These are phyloP conservation scores for Sebastes nivosus DNA, from an alignment of 2,797 vertebrate species.

Conservation along the genomic window DNA sequence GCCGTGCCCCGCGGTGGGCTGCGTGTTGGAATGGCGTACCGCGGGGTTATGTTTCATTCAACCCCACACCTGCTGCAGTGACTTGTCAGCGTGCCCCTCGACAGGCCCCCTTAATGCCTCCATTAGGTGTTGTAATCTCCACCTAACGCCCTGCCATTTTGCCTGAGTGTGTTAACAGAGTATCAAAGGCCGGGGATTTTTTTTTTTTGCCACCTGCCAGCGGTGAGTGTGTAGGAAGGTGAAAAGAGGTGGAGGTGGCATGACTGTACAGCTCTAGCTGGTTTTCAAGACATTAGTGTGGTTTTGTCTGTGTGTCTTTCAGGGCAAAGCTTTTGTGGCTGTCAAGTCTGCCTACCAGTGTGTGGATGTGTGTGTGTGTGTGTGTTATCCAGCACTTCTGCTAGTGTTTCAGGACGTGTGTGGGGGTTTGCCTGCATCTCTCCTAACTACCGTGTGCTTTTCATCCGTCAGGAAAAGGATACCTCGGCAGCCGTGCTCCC, in stretches of 20 bases:
- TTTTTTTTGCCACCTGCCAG: conserved; percentile 67
- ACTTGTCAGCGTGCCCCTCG: conserved; percentile 68
- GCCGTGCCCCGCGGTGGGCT: conserved; percentile 60
- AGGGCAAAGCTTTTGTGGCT: conserved; percentile 25
- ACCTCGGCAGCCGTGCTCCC: conserved; percentile 64
- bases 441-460: conserved; percentile 63
- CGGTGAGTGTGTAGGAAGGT: conserved; percentile 53
- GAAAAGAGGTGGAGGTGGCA: conserved; percentile 52
- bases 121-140: conserved; percentile 80
- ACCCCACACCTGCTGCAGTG: conserved; percentile 78
- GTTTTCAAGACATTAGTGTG: conserved; percentile 16
- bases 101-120: conserved; percentile 73
- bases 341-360: conserved; percentile 5
- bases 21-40: conserved; percentile 46
- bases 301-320: conserved; percentile 7
- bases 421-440: conserved; percentile 38
- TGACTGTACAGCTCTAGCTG: conserved; percentile 49
- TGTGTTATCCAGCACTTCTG: conserved; percentile 17
- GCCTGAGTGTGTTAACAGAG: conserved; percentile 71
- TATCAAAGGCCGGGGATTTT: conserved; percentile 73
- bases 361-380: not conserved
- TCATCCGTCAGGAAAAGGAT: conserved; percentile 76
- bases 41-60: conserved; percentile 80
- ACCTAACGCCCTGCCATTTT: conserved; percentile 71
- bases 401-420: conserved; percentile 61